Percentiles rank a stretch among this genome's conserved stretches.
Evolutionary conservation across 2,113 vertebrate genomes (phyloP).

Genomic region (Manacus vitellinus): DNA sequence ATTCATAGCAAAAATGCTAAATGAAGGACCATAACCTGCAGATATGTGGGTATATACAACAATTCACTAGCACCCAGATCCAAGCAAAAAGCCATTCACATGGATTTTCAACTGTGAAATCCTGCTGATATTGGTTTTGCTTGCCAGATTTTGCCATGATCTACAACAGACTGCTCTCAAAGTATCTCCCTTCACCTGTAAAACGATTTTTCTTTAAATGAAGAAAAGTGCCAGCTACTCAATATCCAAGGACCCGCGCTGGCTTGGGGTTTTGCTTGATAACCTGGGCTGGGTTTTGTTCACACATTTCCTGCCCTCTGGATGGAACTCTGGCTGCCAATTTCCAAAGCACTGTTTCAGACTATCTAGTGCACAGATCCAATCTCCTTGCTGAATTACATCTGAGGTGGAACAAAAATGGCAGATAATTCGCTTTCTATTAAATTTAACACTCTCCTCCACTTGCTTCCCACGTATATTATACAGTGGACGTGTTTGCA

Average conservation of each 20-base stretch:
- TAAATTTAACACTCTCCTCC: slow-evolving; percentile 45
- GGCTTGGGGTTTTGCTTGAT: neutral
- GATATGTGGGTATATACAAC: neutral
- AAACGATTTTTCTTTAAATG: slow-evolving; percentile 33
- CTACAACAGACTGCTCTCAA: neutral
- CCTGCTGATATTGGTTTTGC: slow-evolving; percentile 25
- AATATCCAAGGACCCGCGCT: neutral
- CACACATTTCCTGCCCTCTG: neutral
- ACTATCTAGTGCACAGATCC: neutral
- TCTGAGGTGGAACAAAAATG: slow-evolving; percentile 35
- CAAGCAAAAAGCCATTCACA: slow-evolving; percentile 33
- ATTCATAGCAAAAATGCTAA: slow-evolving; percentile 13
- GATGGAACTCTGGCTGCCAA: slow-evolving; percentile 1
- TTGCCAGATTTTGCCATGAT: slow-evolving; percentile 55
- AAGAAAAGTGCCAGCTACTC: slow-evolving; percentile 8
- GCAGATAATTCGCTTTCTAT: slow-evolving; percentile 47
- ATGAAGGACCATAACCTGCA: neutral
- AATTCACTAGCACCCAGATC: neutral
- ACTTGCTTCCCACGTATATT: slow-evolving; percentile 48
- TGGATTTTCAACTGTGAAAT: slow-evolving; percentile 60
- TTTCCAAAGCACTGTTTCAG: slow-evolving; percentile 19
- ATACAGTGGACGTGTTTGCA: slow-evolving; percentile 11
- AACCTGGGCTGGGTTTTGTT: neutral
- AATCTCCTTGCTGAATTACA: slow-evolving; percentile 58
- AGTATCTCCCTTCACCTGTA: slow-evolving; percentile 16